Evolutionary conservation across 1,140 invertebrate genomes (phyloP), one percentile per base, ranked within the genome.

Genomic region (Ectropis grisescens): DNA sequence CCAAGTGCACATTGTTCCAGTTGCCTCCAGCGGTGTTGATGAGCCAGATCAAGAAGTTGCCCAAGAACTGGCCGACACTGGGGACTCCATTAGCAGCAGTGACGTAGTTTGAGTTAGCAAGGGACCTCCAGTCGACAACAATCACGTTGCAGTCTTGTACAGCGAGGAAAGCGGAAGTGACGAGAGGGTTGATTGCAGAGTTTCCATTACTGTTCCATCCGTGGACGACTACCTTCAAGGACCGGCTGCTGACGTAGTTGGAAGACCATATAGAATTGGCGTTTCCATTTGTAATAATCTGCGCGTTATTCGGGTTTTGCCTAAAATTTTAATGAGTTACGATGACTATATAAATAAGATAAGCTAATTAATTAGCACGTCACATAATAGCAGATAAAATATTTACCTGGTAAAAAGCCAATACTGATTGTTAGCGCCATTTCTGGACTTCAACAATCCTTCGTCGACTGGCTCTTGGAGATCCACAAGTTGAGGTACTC

Each of bases 1-100:
- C 92, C 15, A 97, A 48, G 61, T 97, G 94, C 15, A 93, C 81
- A 47, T 86, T 82, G 25, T 85, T 75, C 46, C 55, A 57, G 16
- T 48, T 41, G 7, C 60, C 45, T 16, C 67, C 70, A 24, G 45
- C 42, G 10, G 37, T 51, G 25, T 41, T 40, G 13, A 58, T 26
- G 1, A 88, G 45, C 45, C 76, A 80, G 12, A 82, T 67, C 2
- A 88, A 52, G 32, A 82, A 82, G 42, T 74, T 64, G 4, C 64
- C 74, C 2, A 80, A 33, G 26, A 52, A 42, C 1, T 67, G 59
- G 0, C 71, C 79, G 1, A 76, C 49, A 33, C 45, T 47, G 13
- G 82, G 78, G n/a, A 85, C 85, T 45, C 80, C 72, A 11, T 49
- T 67, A 0, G 68, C 75, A 0, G 85, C 81, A 22, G 74, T 59